Conservation (phyloP, 2,888 invertebrate species). For the Tribolium freemani region DNA sequence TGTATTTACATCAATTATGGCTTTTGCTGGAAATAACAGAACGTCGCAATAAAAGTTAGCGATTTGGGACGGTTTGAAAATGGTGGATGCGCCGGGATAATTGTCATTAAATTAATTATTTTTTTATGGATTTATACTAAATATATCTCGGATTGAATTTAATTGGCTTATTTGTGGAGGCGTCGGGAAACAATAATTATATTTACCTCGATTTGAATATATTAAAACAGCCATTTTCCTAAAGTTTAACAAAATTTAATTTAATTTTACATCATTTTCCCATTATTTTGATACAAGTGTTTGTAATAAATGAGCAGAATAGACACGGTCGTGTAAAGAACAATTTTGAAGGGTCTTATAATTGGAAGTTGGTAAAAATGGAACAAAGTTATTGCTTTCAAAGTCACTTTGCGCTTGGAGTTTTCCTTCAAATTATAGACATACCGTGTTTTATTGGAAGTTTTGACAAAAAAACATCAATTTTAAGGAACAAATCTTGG, state of each 20-base stretch:
- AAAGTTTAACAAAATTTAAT: neutral
- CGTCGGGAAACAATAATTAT: neutral
- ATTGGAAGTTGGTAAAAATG: too few species aligned
- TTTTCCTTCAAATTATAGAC: too few species aligned
- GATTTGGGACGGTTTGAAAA: neutral
- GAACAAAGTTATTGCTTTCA: too few species aligned
- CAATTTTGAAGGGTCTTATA: too few species aligned
- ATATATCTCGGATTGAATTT: neutral
- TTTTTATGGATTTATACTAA: neutral
- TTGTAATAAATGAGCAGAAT: too few species aligned
- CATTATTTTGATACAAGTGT: neutral
- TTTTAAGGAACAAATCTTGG: too few species aligned
- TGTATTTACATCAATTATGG: neutral
- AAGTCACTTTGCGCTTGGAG: too few species aligned
- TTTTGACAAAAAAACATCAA: too few species aligned
- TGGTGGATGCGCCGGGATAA: conserved; percentile 1
- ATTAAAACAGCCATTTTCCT: neutral
- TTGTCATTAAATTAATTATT: neutral
- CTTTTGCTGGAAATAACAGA: neutral
- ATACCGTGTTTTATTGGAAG: too few species aligned
- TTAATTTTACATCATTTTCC: neutral
- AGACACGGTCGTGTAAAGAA: too few species aligned
- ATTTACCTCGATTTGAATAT: neutral
- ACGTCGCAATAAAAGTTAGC: neutral
- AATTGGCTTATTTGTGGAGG: neutral